A percentile compares a stretch with the other conserved stretches of the same genome.
Evolutionary conservation across 2,888 invertebrate genomes (phyloP).

Genomic region (Ectropis crepuscularia): DNA sequence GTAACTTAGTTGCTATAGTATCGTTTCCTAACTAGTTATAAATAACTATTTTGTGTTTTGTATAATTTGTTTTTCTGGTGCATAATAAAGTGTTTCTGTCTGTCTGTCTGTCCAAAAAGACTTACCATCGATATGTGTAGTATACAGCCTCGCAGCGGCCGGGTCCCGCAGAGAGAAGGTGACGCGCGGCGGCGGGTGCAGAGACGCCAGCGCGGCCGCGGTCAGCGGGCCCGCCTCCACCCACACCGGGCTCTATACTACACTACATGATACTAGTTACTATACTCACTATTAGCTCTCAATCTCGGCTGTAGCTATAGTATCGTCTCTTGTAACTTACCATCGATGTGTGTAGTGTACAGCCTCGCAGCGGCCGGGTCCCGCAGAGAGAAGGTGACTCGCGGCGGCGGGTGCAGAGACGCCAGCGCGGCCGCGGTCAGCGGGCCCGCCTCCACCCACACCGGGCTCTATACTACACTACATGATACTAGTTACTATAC

Average conservation of each 20-base stretch:
- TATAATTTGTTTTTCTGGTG: too few species aligned
- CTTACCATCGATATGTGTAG: conserved; percentile 68
- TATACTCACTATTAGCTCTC: too few species aligned
- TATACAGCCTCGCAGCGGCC: conserved; percentile 63
- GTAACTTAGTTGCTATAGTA: too few species aligned
- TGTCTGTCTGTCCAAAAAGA: too few species aligned
- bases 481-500: too few species aligned
- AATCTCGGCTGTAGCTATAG: too few species aligned
- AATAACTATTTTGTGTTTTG: too few species aligned
- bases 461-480: too few species aligned
- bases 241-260: conserved; percentile 66
- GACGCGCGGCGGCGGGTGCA: conserved; percentile 71
- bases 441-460: conserved; percentile 69
- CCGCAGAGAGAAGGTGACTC: conserved; percentile 69
- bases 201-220: conserved; percentile 62
- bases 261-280: too few species aligned
- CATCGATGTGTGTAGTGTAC: conserved; percentile 68
- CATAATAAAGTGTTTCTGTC: too few species aligned
- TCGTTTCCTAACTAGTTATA: too few species aligned
- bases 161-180: conserved; percentile 71
- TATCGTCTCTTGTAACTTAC: too few species aligned
- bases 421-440: conserved; percentile 63
- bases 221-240: conserved; percentile 64
- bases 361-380: conserved; percentile 67
- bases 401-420: conserved; percentile 68